Evolutionary conservation across 2,113 vertebrate genomes (phyloP).

Genomic region (Colaptes auratus): DNA sequence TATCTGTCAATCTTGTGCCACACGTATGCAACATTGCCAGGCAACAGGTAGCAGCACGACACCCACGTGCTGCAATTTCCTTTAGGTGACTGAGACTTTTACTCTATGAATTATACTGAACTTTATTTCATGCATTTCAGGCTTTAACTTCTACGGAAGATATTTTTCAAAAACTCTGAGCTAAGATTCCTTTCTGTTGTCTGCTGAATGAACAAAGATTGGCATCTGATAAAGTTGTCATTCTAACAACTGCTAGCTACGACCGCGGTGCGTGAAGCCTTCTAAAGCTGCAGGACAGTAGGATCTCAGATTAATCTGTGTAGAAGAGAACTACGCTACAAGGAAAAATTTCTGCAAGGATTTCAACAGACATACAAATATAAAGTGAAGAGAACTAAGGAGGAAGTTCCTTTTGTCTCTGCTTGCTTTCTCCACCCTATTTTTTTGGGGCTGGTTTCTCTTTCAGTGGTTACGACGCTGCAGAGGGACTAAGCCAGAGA

Average conservation of each 20-base stretch:
- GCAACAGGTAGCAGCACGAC: slow-evolving; percentile 67
- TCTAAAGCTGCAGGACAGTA: slow-evolving; percentile 37
- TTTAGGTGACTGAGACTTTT: slow-evolving; percentile 71
- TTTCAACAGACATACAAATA: slow-evolving; percentile 30
- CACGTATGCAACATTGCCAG: slow-evolving; percentile 71
- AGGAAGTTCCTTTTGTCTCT: slow-evolving; percentile 37
- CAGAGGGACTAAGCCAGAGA: background rate
- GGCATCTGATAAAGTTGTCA: slow-evolving; percentile 22
- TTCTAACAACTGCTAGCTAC: slow-evolving; percentile 14
- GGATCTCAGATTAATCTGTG: slow-evolving; percentile 40
- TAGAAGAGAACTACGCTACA: slow-evolving; percentile 13
- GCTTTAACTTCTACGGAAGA: slow-evolving; percentile 6
- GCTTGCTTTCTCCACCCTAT: background rate
- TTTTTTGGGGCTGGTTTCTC: background rate
- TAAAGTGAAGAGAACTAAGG: background rate
- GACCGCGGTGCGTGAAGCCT: background rate
- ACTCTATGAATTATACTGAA: slow-evolving; percentile 70
- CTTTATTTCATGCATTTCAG: slow-evolving; percentile 62
- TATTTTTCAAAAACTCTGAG: slow-evolving; percentile 40
- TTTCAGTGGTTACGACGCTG: background rate
- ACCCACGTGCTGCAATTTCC: slow-evolving; percentile 71
- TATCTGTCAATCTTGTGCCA: slow-evolving; percentile 72
- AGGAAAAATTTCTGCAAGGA: background rate
- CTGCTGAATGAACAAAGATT: slow-evolving; percentile 28
- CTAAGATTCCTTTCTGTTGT: slow-evolving; percentile 42